Percentiles rank a stretch among this genome's conserved stretches.
These are phyloP conservation scores for Dasyornis broadbenti DNA, from an alignment of 2,113 vertebrate genomes.

Conservation along the genomic window DNA sequence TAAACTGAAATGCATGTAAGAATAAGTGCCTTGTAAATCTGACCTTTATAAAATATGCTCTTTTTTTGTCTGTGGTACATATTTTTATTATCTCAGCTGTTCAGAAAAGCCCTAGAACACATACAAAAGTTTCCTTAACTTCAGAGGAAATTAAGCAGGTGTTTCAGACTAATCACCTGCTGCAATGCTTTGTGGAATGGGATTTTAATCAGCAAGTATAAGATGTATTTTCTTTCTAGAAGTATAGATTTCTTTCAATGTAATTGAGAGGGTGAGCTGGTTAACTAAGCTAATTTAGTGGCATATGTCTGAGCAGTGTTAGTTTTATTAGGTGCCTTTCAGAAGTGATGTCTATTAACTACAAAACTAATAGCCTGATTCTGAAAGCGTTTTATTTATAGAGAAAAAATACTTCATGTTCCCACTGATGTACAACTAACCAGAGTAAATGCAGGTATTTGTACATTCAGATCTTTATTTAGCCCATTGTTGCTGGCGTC, in stretches of 20 bases:
- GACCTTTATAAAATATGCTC: not conserved
- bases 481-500: not conserved
- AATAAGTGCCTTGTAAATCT: not conserved
- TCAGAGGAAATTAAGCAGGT: not conserved
- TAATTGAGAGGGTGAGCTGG: slow-evolving; percentile 4
- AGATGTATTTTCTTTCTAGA: not conserved
- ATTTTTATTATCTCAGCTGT: not conserved
- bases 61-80: not conserved
- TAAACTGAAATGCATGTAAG: not conserved
- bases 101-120: not conserved
- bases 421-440: not conserved
- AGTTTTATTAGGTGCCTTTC: slow-evolving; percentile 11
- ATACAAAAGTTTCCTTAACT: not conserved
- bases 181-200: not conserved
- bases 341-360: not conserved
- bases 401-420: not conserved
- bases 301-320: not conserved
- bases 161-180: not conserved
- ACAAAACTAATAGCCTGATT: not conserved
- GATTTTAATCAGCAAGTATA: slow-evolving; percentile 14
- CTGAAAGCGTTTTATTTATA: not conserved
- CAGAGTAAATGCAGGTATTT: not conserved
- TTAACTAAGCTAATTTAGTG: slow-evolving; percentile 29
- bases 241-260: slow-evolving; percentile 21
- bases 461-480: not conserved